Evolutionary conservation across 2,888 invertebrate species (phyloP).

Genomic region (Polydrusus pterygomalis): DNA sequence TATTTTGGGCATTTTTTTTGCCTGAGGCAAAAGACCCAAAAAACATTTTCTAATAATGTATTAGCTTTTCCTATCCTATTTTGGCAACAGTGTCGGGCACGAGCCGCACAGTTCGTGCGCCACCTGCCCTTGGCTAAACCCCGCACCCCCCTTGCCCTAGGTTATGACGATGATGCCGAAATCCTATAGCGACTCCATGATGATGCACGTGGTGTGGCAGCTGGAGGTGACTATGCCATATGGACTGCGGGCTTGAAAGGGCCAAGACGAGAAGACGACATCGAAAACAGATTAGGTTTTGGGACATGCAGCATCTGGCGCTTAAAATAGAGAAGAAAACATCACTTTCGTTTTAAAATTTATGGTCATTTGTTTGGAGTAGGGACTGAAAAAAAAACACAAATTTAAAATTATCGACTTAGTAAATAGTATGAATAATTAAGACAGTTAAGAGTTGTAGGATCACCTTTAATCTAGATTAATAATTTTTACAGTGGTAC

Average conservation of each 20-base stretch:
- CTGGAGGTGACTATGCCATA: slow-evolving; percentile 40
- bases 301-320: slow-evolving; percentile 38
- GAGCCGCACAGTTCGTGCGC: slow-evolving; percentile 35
- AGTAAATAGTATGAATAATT: too few relatives aligned
- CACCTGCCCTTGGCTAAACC: slow-evolving; percentile 25
- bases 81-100: slow-evolving; percentile 37
- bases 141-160: not conserved
- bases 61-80: not conserved
- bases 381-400: too few relatives aligned
- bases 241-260: slow-evolving; percentile 34
- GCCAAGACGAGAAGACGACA: slow-evolving; percentile 42
- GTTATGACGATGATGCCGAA: slow-evolving; percentile 8
- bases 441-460: too few relatives aligned
- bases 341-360: slow-evolving; percentile 16
- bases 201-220: slow-evolving; percentile 47
- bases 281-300: slow-evolving; percentile 35
- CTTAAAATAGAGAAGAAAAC: slow-evolving; percentile 21
- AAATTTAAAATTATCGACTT: too few relatives aligned
- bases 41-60: too few relatives aligned
- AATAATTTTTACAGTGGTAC: too few relatives aligned
- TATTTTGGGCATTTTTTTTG: too few relatives aligned
- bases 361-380: too few relatives aligned
- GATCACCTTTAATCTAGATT: too few relatives aligned
- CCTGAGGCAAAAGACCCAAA: too few relatives aligned
- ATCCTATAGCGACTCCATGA: not conserved